Percentiles rank a stretch among this genome's conserved stretches.
Conservation (phyloP, 2,113 vertebrate genomes). For the Amphilophus citrinellus region DNA sequence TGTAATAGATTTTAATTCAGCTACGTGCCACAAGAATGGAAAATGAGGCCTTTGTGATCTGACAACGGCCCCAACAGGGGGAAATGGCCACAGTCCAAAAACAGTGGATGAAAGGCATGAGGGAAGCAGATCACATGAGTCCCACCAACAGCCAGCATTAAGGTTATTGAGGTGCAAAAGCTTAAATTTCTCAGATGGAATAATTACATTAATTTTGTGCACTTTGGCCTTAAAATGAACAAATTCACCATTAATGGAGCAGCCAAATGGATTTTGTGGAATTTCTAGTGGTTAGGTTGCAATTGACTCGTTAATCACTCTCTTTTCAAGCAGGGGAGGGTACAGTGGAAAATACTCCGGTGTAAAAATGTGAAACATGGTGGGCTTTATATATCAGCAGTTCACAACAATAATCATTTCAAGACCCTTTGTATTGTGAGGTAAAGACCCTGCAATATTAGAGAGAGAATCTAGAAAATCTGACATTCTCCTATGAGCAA, state of each 20-base stretch:
- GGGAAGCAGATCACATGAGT: neutral
- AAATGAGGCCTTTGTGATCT: conserved; percentile 46
- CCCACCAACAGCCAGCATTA: neutral
- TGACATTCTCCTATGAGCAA: neutral
- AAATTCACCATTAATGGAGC: neutral
- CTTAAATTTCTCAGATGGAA: neutral
- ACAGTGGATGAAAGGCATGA: neutral
- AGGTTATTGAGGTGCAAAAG: neutral
- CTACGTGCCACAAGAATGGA: conserved; percentile 48
- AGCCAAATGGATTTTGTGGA: neutral
- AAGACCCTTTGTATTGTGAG: neutral
- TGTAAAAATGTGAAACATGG: too few species aligned
- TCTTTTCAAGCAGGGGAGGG: neutral
- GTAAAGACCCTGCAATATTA: neutral
- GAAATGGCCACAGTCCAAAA: conserved; percentile 47
- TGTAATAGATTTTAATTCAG: conserved; percentile 79
- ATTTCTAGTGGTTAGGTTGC: neutral
- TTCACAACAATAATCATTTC: neutral
- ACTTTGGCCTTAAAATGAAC: neutral
- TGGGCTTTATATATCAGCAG: neutral
- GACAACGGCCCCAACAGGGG: neutral
- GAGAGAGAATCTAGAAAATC: neutral
- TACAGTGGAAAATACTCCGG: too few species aligned
- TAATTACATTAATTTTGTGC: neutral
- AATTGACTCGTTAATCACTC: neutral